A percentile compares a stretch with the other conserved stretches of the same genome.
Evolutionary conservation across 2,888 invertebrate species (phyloP).

Genomic region (Xanthia icteritia): DNA sequence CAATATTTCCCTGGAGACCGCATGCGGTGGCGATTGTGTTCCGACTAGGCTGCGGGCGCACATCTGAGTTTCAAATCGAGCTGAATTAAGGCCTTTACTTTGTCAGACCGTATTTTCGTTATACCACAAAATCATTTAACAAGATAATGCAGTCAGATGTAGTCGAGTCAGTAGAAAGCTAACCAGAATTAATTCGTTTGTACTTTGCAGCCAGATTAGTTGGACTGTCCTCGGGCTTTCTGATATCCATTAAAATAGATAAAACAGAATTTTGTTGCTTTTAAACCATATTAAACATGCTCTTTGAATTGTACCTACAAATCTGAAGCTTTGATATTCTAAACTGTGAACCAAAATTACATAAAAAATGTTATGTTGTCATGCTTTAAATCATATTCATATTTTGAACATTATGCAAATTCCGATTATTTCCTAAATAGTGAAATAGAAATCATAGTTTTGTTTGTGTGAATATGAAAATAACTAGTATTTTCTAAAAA

Average conservation of each 20-base stretch:
- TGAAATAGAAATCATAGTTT: not conserved
- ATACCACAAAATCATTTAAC: not conserved
- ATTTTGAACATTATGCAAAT: slow-evolving; percentile 1
- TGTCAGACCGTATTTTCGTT: not conserved
- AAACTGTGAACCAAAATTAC: slow-evolving; percentile 18
- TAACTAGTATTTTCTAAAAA: not conserved
- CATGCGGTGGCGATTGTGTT: not conserved
- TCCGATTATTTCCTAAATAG: not conserved
- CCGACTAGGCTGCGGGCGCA: not conserved
- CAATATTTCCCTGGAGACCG: not conserved
- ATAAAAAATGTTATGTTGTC: not conserved
- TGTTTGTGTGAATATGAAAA: not conserved
- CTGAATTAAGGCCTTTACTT: not conserved
- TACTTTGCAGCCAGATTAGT: slow-evolving; percentile 32
- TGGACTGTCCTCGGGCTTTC: slow-evolving; percentile 29
- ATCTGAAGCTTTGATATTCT: slow-evolving; percentile 37
- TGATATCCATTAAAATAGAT: slow-evolving; percentile 37
- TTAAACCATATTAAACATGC: slow-evolving; percentile 38
- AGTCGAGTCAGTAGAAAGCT: slow-evolving; percentile 6
- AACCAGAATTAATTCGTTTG: slow-evolving; percentile 29
- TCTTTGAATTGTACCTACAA: slow-evolving; percentile 31
- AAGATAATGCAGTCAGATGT: slow-evolving; percentile 3
- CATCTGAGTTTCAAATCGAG: slow-evolving; percentile 2
- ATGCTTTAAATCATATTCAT: not conserved
- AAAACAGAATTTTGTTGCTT: slow-evolving; percentile 43